These are phyloP conservation scores for Tipula unca DNA, from an alignment of 2,888 invertebrate genomes.

Conservation along the genomic window DNA sequence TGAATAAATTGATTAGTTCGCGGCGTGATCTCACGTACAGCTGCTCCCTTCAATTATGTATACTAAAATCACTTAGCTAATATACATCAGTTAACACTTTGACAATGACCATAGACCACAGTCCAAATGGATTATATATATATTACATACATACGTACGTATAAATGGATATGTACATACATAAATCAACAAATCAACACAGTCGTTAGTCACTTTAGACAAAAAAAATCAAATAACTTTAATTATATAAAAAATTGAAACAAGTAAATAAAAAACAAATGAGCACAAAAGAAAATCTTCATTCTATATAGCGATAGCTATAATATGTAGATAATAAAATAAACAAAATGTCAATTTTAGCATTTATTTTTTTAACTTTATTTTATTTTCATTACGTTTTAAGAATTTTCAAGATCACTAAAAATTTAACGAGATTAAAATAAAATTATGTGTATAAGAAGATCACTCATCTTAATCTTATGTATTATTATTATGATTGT, in stretches of 20 bases:
- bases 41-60: too few relatives aligned
- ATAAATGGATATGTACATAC: too few relatives aligned
- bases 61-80: too few relatives aligned
- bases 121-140: not conserved
- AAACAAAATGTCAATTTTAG: conserved; percentile 2
- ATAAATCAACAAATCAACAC: not conserved
- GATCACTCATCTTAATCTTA: not conserved
- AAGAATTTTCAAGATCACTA: not conserved
- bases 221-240: not conserved
- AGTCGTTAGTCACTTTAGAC: not conserved
- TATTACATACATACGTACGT: not conserved
- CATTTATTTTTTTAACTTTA: not conserved
- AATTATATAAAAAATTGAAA: not conserved
- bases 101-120: not conserved
- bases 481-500: not conserved
- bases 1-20: not conserved
- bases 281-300: not conserved
- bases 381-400: not conserved
- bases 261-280: not conserved
- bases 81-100: not conserved
- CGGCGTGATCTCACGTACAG: not conserved
- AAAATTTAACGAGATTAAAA: not conserved
- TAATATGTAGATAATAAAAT: not conserved
- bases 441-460: not conserved
- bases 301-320: not conserved